A percentile compares a stretch with the other conserved stretches of the same genome.
phyloP scores from a whole-genome alignment of 2,888 invertebrate genomes.

The Acleris cristana region DNA sequence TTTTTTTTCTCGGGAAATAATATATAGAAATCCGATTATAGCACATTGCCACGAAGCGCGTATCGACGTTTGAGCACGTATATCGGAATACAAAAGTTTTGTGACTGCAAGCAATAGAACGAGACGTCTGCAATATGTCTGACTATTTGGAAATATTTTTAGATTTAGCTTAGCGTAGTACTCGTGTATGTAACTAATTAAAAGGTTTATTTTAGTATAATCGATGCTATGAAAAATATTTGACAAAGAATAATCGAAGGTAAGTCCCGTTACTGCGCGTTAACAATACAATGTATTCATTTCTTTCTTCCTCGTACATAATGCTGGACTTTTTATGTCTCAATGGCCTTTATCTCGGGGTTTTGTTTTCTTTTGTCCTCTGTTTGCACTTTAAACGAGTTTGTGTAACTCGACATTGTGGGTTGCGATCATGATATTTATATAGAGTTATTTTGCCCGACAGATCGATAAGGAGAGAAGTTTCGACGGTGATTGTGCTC shows the following conservation, averaged over 20 bases:
- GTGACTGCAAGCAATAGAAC: slow-evolving; percentile 65
- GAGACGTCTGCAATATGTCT: slow-evolving; percentile 83
- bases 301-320: slow-evolving; percentile 61
- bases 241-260: slow-evolving; percentile 66
- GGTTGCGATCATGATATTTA: slow-evolving; percentile 61
- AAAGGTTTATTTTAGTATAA: slow-evolving; percentile 57
- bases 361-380: slow-evolving; percentile 83
- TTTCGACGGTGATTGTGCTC: slow-evolving; percentile 71
- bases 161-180: slow-evolving; percentile 65
- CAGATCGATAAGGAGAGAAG: slow-evolving; percentile 79
- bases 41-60: slow-evolving; percentile 54
- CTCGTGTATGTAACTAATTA: slow-evolving; percentile 57
- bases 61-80: slow-evolving; percentile 59
- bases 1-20: slow-evolving; percentile 42
- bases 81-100: slow-evolving; percentile 66
- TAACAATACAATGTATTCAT: slow-evolving; percentile 53
- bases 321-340: slow-evolving; percentile 79
- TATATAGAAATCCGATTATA: slow-evolving; percentile 51
- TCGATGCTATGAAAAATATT: slow-evolving; percentile 72
- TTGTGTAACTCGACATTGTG: slow-evolving; percentile 63
- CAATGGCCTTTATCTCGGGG: slow-evolving; percentile 81
- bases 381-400: slow-evolving; percentile 70
- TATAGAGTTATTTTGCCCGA: slow-evolving; percentile 70
- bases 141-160: slow-evolving; percentile 84
- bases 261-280: slow-evolving; percentile 54